phyloP scores from a whole-genome alignment of 2,113 vertebrate genomes.

The Istiophorus platypterus region DNA sequence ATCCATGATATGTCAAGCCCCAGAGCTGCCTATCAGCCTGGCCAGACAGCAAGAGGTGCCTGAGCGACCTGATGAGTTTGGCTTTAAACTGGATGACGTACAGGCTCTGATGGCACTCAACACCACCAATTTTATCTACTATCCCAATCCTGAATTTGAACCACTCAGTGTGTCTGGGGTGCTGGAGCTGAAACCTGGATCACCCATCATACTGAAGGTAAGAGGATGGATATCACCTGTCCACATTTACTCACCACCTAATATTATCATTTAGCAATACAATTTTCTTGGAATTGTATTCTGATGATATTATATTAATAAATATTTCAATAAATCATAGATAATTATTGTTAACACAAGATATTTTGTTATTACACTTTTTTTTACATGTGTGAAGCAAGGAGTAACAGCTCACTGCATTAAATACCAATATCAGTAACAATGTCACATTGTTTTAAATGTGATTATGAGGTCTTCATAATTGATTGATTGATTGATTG shows the following conservation, averaged over 20 bases:
- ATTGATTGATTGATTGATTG: no score
- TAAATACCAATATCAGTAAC: no score
- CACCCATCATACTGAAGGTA: constrained; percentile 98
- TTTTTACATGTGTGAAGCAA: no score
- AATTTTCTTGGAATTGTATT: background rate
- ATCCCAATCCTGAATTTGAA: constrained; percentile 96
- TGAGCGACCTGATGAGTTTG: constrained; percentile 94
- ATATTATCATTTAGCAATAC: background rate
- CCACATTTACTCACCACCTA: background rate
- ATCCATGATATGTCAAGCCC: constrained; percentile 95
- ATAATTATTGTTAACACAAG: no score
- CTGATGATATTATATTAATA: background rate
- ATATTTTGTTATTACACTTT: no score
- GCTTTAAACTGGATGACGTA: constrained; percentile 96
- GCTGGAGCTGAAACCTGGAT: constrained; percentile 96
- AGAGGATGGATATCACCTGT: background rate
- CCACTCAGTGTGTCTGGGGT: constrained; percentile 91
- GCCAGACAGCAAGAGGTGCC: constrained; percentile 87
- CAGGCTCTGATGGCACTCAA: constrained; percentile 93
- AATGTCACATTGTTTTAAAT: no score
- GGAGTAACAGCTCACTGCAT: no score
- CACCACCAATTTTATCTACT: constrained; percentile 95
- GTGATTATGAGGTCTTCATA: no score
- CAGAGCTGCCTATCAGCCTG: constrained; percentile 87
- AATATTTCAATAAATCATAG: no score